phyloP scores from a whole-genome alignment of 2,888 invertebrate genomes.

The Scaeva pyrastri region DNA sequence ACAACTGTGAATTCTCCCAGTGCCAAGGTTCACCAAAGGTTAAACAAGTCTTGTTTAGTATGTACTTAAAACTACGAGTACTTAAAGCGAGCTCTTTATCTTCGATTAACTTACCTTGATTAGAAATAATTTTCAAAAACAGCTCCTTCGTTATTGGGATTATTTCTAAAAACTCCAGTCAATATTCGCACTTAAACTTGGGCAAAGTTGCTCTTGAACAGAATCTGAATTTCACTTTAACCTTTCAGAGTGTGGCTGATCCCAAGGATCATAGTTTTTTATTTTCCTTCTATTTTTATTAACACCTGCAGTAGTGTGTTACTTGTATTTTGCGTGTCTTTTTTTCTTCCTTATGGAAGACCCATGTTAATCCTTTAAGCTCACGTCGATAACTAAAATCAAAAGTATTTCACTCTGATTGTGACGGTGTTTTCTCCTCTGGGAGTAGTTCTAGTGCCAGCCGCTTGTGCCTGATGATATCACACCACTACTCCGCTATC shows the following conservation, averaged over 20 bases:
- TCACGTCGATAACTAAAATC: slow-evolving; percentile 82
- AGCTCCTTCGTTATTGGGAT: slow-evolving; percentile 2
- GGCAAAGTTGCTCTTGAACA: slow-evolving; percentile 16
- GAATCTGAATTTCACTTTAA: slow-evolving; percentile 30
- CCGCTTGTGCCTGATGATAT: slow-evolving; percentile 17
- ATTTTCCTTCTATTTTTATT: slow-evolving; percentile 12
- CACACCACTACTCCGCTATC: slow-evolving; percentile 52
- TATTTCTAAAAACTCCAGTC: slow-evolving; percentile 2
- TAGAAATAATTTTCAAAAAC: not conserved
- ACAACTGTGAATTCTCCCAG: slow-evolving; percentile 85
- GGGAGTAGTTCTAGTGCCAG: slow-evolving; percentile 34
- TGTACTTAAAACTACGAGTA: not conserved
- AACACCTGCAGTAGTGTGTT: slow-evolving; percentile 40
- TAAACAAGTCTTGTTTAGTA: not conserved
- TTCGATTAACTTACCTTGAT: slow-evolving; percentile 50
- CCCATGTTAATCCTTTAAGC: slow-evolving; percentile 83
- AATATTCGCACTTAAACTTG: slow-evolving; percentile 54
- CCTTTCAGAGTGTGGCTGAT: not conserved
- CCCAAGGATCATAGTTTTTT: slow-evolving; percentile 55
- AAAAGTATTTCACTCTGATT: slow-evolving; percentile 77
- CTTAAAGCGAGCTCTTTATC: not conserved
- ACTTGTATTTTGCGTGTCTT: slow-evolving; percentile 2
- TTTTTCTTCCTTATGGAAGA: slow-evolving; percentile 52
- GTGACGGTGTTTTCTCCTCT: slow-evolving; percentile 64
- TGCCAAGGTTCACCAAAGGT: slow-evolving; percentile 83